These are phyloP conservation scores for Cheilosia vulpina DNA, from an alignment of 2,888 invertebrate species.

Conservation along the genomic window DNA sequence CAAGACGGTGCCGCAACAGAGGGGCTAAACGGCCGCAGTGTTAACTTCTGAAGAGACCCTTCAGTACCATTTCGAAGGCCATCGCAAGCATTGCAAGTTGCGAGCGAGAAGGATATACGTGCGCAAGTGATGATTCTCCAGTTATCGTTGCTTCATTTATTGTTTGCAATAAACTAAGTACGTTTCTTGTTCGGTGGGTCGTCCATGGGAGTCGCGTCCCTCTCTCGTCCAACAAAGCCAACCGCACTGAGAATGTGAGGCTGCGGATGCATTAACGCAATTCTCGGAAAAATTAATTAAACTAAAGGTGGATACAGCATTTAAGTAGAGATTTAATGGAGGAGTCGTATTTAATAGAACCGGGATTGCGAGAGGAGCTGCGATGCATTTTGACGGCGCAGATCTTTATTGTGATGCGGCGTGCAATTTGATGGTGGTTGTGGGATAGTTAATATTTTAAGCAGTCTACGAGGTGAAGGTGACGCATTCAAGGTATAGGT, in stretches of 20 bases:
- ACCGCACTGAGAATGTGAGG: background rate
- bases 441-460: constrained; percentile 30
- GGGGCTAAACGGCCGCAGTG: background rate
- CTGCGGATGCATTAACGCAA: constrained; percentile 76
- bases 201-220: background rate
- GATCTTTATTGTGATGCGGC: constrained; percentile 40
- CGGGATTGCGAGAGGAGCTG: constrained; percentile 31
- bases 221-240: background rate
- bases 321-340: constrained; percentile 59
- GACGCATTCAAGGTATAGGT: background rate
- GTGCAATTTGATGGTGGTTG: constrained; percentile 39
- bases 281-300: constrained; percentile 77
- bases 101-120: constrained; percentile 26
- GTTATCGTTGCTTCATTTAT: constrained; percentile 72
- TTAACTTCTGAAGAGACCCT: constrained; percentile 7
- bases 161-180: constrained; percentile 75
- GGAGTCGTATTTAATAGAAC: constrained; percentile 50
- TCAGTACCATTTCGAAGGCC: constrained; percentile 64
- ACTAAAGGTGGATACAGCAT: constrained; percentile 66
- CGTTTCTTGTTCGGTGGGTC: constrained; percentile 48
- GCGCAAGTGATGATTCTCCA: constrained; percentile 70
- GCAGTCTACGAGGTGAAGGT: constrained; percentile 8
- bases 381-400: constrained; percentile 49
- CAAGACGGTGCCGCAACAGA: background rate
- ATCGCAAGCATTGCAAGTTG: constrained; percentile 1